Evolutionary conservation across 2,113 vertebrate genomes (phyloP), one percentile per base, ranked within the genome.

Genomic region (Siniperca chuatsi): DNA sequence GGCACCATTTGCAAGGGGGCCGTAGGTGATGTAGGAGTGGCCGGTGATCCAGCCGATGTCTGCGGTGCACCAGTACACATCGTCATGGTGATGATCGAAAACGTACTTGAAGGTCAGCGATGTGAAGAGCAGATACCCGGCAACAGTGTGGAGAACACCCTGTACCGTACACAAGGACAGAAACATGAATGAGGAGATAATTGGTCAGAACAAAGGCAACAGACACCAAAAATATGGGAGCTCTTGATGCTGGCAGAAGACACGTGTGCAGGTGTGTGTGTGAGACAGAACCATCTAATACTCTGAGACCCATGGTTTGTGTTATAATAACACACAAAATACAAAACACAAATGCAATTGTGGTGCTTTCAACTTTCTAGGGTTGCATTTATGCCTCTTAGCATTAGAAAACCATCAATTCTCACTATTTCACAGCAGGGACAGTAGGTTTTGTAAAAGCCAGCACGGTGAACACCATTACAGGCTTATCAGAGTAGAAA

Each of bases 11-110:
- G 96, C 95, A 1, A 96, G 91, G 0, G 96, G 96, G 3, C 96
- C 96, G 4, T 96, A 96, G 20, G 90, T 91, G 90, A 96, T 95
- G 92, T 96, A 96, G 75, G 96, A 96, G 93, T 96, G 96, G 4
- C 96, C 96, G 2, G 96, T 96, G 87, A 96, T 96, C 96, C 96
- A 96, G 81, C 96, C 96, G 69, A 96, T 95, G 92, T 96, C 96
- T 0, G 96, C 96, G 0, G 96, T 96, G 93, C 96, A 96, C 96
- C 96, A 96, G 93, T 95, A 96, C 85, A 96, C 93, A 48, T 96
- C 96, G 15, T 93, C 91, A 54, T 69, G 78, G 74, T 92, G 96
- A 92, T 96, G 78, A 71, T 96, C 96, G 0, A 96, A 96, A 10
- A 96, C 95, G 0, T 92, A 95, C 77, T 95, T 96, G 85, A 96